Conservation (phyloP, 2,113 vertebrate genomes). For the Misgurnus anguillicaudatus region DNA sequence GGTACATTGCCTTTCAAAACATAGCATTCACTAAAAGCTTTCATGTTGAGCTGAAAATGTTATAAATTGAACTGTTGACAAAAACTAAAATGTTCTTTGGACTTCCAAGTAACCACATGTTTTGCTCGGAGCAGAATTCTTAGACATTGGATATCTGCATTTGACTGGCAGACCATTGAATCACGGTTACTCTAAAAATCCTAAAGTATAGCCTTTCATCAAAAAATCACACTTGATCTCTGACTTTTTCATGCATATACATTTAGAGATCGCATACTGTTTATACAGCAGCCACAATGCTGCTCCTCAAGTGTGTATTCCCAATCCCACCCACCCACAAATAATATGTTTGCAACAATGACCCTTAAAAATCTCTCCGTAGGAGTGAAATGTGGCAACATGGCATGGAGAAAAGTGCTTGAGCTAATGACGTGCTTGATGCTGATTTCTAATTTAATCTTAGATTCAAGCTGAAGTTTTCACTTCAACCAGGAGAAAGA, state of each 20-base stretch:
- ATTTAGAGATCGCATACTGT: neutral
- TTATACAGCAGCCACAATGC: neutral
- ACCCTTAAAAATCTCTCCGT: conserved; percentile 44
- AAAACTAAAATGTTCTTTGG: neutral
- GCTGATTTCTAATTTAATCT: conserved; percentile 47
- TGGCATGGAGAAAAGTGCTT: neutral
- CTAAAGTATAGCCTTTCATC: neutral
- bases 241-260: neutral
- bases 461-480: conserved; percentile 15
- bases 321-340: conserved; percentile 27
- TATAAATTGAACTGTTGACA: neutral
- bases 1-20: conserved; percentile 4
- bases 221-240: too few species aligned
- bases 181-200: neutral
- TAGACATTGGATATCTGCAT: neutral
- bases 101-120: too few species aligned
- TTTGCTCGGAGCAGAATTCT: too few species aligned
- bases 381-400: conserved; percentile 42
- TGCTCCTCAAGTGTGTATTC: neutral
- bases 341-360: conserved; percentile 41
- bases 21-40: neutral
- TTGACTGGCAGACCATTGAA: neutral
- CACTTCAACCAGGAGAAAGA: conserved; percentile 1
- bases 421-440: conserved; percentile 35
- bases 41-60: neutral